Percentiles rank a stretch among this genome's conserved stretches.
These are phyloP conservation scores for Sylvietta virens DNA, from an alignment of 2,113 vertebrate genomes.

Conservation along the genomic window DNA sequence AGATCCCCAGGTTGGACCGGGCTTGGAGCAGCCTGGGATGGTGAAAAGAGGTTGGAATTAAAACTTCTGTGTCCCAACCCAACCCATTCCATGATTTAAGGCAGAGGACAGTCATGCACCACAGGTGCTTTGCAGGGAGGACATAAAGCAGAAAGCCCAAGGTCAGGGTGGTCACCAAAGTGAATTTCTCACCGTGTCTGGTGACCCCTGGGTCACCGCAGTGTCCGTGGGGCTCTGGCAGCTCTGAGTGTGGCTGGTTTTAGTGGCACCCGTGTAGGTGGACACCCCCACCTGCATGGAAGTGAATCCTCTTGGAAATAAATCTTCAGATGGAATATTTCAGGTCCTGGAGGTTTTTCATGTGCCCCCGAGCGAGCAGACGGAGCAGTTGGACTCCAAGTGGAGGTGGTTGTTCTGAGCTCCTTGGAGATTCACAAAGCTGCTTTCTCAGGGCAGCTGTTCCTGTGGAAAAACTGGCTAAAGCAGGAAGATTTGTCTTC, in stretches of 20 bases:
- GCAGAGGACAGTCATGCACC: neutral
- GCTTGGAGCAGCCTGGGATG: neutral
- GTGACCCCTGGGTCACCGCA: fast-evolving
- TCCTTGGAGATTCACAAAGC: neutral
- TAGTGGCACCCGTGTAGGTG: fast-evolving
- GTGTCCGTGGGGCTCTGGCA: fast-evolving
- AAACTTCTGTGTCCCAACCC: neutral
- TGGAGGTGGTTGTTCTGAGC: neutral
- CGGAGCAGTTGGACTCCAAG: fast-evolving
- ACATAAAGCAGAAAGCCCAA: fast-evolving
- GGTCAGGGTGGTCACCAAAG: neutral
- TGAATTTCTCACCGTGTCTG: neutral
- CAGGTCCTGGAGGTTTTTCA: neutral
- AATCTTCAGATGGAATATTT: neutral
- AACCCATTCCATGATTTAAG: neutral
- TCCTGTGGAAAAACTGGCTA: neutral
- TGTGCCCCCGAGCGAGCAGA: neutral
- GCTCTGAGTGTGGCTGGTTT: neutral
- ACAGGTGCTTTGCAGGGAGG: neutral
- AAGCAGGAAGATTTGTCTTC: neutral
- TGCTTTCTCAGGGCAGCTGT: neutral
- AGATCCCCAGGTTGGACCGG: fast-evolving
- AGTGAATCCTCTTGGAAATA: neutral
- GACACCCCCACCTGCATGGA: neutral
- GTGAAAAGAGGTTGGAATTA: fast-evolving